These are phyloP conservation scores for Limnephilus lunatus DNA, from an alignment of 2,888 invertebrate species.

Conservation along the genomic window DNA sequence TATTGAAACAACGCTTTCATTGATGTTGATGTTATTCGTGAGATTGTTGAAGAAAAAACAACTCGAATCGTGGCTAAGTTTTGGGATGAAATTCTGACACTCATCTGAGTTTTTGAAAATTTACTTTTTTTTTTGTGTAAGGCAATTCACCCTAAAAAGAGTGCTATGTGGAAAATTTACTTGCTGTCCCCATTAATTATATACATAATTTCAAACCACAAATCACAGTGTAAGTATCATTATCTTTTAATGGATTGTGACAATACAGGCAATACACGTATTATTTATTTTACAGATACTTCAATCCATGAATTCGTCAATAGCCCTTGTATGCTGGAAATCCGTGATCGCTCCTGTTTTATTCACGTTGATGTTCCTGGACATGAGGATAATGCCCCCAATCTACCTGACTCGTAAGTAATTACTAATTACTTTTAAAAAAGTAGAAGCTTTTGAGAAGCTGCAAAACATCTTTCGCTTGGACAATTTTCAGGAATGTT, in stretches of 20 bases:
- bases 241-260: neutral
- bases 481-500: neutral
- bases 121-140: no score
- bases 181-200: neutral
- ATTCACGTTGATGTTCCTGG: slow-evolving; percentile 92
- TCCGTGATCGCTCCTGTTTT: slow-evolving; percentile 90
- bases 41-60: neutral
- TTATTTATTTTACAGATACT: slow-evolving; percentile 79
- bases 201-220: neutral
- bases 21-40: neutral
- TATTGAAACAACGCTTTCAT: neutral
- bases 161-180: neutral
- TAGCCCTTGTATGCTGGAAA: slow-evolving; percentile 89
- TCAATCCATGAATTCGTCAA: slow-evolving; percentile 90
- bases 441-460: no score
- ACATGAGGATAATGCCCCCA: slow-evolving; percentile 89
- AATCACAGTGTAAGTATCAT: neutral
- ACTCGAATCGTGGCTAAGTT: neutral
- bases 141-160: no score
- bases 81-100: neutral
- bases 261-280: neutral
- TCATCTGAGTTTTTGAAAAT: neutral
- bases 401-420: slow-evolving; percentile 85
- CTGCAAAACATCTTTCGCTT: neutral
- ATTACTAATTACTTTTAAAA: neutral